phyloP scores from a whole-genome alignment of 2,888 invertebrate species.

The Archips xylosteana region DNA sequence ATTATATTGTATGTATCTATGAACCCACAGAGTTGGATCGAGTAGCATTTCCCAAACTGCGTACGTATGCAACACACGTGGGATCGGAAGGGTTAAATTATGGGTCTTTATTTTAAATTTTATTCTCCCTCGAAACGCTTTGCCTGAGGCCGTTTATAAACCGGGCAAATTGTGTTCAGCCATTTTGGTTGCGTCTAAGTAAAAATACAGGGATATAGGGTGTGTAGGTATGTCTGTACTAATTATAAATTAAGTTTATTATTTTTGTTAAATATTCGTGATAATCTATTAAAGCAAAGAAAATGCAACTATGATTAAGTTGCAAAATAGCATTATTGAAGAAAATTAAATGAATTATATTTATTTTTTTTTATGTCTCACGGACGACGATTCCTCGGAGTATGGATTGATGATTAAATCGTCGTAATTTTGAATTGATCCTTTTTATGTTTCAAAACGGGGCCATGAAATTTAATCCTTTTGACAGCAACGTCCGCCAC shows the following conservation, averaged over 20 bases:
- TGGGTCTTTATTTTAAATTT: conserved; percentile 74
- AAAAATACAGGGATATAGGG: conserved; percentile 3
- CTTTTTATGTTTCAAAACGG: no score
- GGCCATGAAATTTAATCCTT: no score
- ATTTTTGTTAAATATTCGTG: not conserved
- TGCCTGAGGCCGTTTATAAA: conserved; percentile 59
- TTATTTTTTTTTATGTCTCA: no score
- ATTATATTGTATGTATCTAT: not conserved
- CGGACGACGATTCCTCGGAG: no score
- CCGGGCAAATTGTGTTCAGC: conserved; percentile 54
- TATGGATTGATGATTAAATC: no score
- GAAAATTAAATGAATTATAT: no score
- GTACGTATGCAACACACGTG: conserved; percentile 59
- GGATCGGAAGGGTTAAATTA: conserved; percentile 73
- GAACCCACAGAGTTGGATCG: conserved; percentile 45
- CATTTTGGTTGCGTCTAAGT: conserved; percentile 63
- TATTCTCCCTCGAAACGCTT: conserved; percentile 62
- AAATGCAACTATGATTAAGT: no score
- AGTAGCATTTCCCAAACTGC: conserved; percentile 55
- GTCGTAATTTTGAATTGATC: no score
- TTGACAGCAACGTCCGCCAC: not conserved
- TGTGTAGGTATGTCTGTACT: no score
- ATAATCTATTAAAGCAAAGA: no score
- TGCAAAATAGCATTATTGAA: no score
- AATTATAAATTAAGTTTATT: not conserved